Conservation (phyloP, 2,113 vertebrate genomes). For the Proteles cristata region DNA sequence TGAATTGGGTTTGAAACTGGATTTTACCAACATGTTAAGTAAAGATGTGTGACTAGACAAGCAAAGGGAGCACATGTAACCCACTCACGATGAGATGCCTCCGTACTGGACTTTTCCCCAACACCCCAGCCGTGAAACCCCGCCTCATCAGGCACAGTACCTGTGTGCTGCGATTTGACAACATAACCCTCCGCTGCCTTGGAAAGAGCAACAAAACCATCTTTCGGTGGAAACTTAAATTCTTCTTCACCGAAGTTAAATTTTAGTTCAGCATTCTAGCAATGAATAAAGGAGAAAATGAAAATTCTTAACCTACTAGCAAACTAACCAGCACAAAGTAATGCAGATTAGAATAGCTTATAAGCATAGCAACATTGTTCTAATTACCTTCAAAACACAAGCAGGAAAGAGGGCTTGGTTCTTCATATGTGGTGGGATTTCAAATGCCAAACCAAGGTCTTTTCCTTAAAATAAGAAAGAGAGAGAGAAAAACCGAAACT, state of each 20-base stretch:
- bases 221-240: constrained; percentile 94
- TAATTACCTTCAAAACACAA: constrained; percentile 96
- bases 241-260: constrained; percentile 98
- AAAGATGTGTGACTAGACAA: background rate
- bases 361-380: background rate
- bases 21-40: background rate
- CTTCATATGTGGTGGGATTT: constrained; percentile 92
- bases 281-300: constrained; percentile 50
- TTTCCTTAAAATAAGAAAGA: constrained; percentile 87
- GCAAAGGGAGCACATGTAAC: background rate
- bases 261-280: constrained; percentile 96
- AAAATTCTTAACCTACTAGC: background rate
- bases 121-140: background rate
- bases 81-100: background rate
- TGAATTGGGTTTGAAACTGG: background rate
- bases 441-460: constrained; percentile 96
- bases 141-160: constrained; percentile 79
- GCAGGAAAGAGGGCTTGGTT: constrained; percentile 95
- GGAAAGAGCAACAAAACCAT: constrained; percentile 91
- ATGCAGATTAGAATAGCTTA: background rate
- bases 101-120: too few species aligned
- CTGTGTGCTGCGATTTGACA: constrained; percentile 93
- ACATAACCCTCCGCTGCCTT: constrained; percentile 91
- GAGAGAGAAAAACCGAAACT: background rate
- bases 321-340: background rate